phyloP scores from a whole-genome alignment of 2,113 vertebrate genomes.

The Hippocampus mohnikei region DNA sequence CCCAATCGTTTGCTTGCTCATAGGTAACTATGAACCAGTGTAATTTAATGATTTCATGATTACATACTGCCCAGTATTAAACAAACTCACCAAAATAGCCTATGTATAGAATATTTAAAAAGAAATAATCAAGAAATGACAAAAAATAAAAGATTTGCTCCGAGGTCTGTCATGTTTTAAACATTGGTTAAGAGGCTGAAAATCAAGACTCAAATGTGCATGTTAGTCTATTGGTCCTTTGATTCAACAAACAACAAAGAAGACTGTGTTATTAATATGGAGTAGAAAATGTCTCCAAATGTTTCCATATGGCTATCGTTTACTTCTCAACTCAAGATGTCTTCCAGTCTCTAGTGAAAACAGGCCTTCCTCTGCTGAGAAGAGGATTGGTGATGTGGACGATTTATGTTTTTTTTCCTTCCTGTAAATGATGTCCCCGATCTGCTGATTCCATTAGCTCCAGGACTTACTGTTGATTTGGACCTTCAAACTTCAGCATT shows the following conservation, averaged over 20 bases:
- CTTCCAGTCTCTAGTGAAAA: conserved; percentile 16
- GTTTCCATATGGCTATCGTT: neutral
- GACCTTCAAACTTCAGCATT: conserved; percentile 33
- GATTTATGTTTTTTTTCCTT: conserved; percentile 12
- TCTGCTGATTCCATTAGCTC: conserved; percentile 26
- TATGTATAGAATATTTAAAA: no score
- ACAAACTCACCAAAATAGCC: no score
- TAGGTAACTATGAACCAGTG: no score
- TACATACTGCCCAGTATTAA: no score
- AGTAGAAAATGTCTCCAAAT: neutral
- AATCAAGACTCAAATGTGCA: no score
- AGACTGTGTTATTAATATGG: neutral
- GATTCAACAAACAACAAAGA: neutral
- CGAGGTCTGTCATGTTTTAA: no score
- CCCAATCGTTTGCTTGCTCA: no score
- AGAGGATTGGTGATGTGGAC: conserved; percentile 42
- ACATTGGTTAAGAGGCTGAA: no score
- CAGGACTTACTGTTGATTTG: conserved; percentile 33
- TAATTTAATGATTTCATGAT: no score
- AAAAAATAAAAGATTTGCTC: no score
- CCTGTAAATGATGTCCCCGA: conserved; percentile 17
- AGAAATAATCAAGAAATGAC: no score
- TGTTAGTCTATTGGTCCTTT: no score
- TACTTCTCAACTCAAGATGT: conserved; percentile 15
- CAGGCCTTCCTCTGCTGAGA: neutral